Evolutionary conservation across 2,113 vertebrate genomes (phyloP), one percentile per base, ranked within the genome.

Genomic region (Rhadina sibilatrix): DNA sequence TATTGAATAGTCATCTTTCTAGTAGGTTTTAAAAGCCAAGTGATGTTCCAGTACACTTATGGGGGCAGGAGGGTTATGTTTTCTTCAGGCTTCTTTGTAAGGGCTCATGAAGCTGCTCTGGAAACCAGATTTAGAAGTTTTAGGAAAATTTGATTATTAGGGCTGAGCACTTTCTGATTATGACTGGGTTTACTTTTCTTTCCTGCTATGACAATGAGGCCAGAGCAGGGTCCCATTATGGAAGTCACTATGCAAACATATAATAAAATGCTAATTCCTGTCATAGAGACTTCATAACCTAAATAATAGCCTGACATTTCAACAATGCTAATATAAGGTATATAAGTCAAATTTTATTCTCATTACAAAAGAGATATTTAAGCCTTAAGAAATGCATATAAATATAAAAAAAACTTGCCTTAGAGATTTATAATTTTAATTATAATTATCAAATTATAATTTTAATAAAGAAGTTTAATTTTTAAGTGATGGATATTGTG

Each of bases 11-110:
- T 22, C 12, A 23, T 68, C 33, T 66, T 82, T 84, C 54, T 64
- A 37, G 24, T 19, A 37, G 28, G 28, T 40, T 52, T 56, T 61
- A 47, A 53, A 94, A 56, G 8, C 24, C 33, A 64, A 33, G 18
- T n/a, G 49, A 11, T 49, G 13, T 53, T 68, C 28, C 28, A 20
- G 11, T 49, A 46, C 10, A 13, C 4, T 38, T 53, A 22, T 20
- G 9, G 11, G 12, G 11, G 14, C 0, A 2, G 5, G 23, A 59
- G 54, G 4, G 8, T 16, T 47, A 4, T 38, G 5, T 47, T 66
- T 69, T 78, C 16, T 87, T 76, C 44, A 57, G 31, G 21, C 50
- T 66, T 81, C 35, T 12, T 84, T 78, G 5, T 30, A 21, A 70
- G 40, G 0, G 6, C 52, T 74, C 56, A 35, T 0, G 1, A 79